Evolutionary conservation across 2,113 vertebrate species (phyloP).

Genomic region (Aspiorhynchus laticeps): DNA sequence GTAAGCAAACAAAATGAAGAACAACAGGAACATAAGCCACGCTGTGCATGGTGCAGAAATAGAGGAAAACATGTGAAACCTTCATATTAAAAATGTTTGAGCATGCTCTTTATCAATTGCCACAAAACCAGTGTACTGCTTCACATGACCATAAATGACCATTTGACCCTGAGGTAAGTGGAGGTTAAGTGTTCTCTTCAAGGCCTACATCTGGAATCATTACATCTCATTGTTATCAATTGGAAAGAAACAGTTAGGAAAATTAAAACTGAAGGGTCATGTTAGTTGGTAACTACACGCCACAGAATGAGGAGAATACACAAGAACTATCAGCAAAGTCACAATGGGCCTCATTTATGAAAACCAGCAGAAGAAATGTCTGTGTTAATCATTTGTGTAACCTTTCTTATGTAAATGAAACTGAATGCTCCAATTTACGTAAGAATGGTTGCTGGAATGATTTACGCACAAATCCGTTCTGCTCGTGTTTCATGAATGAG

Average conservation of each 20-base stretch:
- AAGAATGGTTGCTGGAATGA: neutral
- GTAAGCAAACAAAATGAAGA: neutral
- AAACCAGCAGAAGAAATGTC: neutral
- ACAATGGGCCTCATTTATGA: neutral
- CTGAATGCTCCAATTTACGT: neutral
- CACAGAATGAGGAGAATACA: neutral
- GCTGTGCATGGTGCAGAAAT: neutral
- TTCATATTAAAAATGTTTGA: neutral
- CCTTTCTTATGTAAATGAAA: neutral
- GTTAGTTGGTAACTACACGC: neutral
- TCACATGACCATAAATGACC: neutral
- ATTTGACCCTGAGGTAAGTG: neutral
- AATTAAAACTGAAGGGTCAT: neutral
- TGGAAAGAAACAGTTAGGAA: neutral
- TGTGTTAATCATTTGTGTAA: neutral
- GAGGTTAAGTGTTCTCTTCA: neutral
- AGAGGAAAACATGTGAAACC: neutral
- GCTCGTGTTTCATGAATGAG: neutral
- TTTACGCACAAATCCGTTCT: neutral
- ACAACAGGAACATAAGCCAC: neutral
- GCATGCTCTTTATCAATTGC: neutral
- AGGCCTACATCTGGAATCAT: neutral
- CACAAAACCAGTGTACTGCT: neutral
- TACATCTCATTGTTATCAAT: neutral
- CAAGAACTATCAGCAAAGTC: neutral